These are phyloP conservation scores for Cassiopea andromeda DNA, from an alignment of 30 jellyfish, hydroid and myxozoan species.

Conservation along the genomic window DNA sequence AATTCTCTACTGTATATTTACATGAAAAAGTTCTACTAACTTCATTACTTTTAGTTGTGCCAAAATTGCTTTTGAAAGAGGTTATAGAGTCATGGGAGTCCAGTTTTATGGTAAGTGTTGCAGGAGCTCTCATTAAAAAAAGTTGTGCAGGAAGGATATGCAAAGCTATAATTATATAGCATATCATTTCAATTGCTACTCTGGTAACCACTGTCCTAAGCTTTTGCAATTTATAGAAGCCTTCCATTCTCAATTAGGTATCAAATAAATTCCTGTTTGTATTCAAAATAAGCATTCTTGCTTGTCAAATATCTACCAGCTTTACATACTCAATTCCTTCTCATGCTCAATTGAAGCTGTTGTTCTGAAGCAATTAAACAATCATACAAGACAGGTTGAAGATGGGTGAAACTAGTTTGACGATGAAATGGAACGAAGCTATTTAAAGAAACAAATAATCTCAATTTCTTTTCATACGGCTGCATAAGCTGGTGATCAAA, in stretches of 20 bases:
- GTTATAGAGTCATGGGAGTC: constrained; percentile 87
- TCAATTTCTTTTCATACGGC: too few relatives aligned
- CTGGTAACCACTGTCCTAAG: background rate
- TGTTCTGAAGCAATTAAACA: too few relatives aligned
- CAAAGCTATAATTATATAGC: background rate
- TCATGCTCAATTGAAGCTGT: too few relatives aligned
- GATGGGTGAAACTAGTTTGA: background rate
- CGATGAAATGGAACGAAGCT: background rate
- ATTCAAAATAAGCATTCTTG: background rate
- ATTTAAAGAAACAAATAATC: too few relatives aligned
- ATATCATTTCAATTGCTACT: background rate
- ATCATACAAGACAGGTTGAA: too few relatives aligned
- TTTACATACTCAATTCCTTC: too few relatives aligned
- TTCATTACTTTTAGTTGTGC: constrained; percentile 70
- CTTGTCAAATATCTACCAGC: background rate
- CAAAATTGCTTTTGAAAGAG: constrained; percentile 62
- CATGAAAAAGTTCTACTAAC: background rate
- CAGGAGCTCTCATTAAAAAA: background rate
- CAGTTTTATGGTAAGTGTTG: constrained; percentile 71
- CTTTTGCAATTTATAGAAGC: too few relatives aligned
- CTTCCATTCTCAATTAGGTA: background rate
- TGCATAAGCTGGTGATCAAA: too few relatives aligned
- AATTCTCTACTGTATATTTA: background rate
- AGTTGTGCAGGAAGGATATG: background rate
- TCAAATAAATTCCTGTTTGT: background rate